Conservation (phyloP, 2,113 vertebrate species). For the Phyllostomus discolor region DNA sequence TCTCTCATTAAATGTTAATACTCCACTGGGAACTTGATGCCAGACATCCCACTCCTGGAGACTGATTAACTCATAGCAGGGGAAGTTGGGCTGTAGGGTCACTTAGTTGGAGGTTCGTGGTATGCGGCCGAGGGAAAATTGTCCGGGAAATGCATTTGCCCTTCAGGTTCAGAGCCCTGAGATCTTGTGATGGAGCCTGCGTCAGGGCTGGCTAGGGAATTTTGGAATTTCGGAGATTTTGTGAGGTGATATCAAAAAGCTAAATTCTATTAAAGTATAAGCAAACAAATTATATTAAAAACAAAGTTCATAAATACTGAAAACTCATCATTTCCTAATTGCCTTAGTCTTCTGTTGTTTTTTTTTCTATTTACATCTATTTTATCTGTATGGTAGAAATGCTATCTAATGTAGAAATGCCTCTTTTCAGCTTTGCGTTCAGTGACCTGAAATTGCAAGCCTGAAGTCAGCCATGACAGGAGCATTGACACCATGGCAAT, state of each 20-base stretch:
- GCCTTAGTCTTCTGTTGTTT: neutral
- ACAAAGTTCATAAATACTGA: neutral
- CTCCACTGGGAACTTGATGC: neutral
- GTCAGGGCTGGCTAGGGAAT: neutral
- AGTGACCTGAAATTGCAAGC: neutral
- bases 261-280: neutral
- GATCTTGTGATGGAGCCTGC: neutral
- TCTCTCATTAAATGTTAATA: neutral
- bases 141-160: neutral
- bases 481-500: neutral
- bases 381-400: neutral
- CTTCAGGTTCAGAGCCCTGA: neutral
- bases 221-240: neutral
- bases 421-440: neutral
- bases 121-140: neutral
- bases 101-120: slow-evolving; percentile 15
- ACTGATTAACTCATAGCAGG: slow-evolving; percentile 28
- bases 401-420: neutral
- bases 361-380: neutral
- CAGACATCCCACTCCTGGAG: neutral
- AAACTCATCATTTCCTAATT: neutral
- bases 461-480: neutral
- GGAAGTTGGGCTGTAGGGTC: neutral
- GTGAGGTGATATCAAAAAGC: neutral
- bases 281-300: neutral